Conservation (phyloP, 2,797 vertebrate species). For the Diceros bicornis region DNA sequence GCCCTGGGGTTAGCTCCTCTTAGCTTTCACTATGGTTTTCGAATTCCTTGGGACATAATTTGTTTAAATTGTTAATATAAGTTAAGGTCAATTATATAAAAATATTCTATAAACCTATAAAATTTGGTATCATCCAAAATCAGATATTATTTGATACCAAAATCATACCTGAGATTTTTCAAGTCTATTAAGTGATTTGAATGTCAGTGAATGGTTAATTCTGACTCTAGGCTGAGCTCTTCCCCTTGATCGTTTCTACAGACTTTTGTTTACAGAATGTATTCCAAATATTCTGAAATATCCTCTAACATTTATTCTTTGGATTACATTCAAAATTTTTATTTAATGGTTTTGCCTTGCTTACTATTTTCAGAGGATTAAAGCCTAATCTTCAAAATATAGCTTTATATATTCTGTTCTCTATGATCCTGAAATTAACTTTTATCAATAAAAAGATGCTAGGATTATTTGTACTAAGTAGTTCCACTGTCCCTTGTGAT, state of each 20-base stretch:
- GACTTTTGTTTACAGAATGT: background rate
- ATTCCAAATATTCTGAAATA: slow-evolving; percentile 30
- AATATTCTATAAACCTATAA: background rate
- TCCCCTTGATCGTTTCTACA: background rate
- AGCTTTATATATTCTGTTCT: background rate
- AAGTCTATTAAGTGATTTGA: background rate
- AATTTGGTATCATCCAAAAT: background rate
- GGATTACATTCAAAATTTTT: background rate
- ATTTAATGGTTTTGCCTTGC: background rate
- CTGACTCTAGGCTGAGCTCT: background rate
- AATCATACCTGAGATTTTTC: background rate
- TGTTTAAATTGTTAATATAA: background rate
- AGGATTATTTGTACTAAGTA: background rate
- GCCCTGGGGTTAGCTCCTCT: background rate
- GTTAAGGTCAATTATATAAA: background rate
- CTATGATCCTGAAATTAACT: background rate
- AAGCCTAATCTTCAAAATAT: background rate
- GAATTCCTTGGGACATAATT: background rate
- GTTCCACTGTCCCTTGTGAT: background rate
- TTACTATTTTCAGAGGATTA: background rate
- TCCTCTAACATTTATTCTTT: background rate
- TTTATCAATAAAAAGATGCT: background rate
- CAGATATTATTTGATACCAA: background rate
- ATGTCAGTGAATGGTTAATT: background rate
- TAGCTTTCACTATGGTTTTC: background rate